Evolutionary conservation across 1,140 invertebrate species (phyloP), one percentile per base, ranked within the genome.

Genomic region (Megalonaias nervosa): DNA sequence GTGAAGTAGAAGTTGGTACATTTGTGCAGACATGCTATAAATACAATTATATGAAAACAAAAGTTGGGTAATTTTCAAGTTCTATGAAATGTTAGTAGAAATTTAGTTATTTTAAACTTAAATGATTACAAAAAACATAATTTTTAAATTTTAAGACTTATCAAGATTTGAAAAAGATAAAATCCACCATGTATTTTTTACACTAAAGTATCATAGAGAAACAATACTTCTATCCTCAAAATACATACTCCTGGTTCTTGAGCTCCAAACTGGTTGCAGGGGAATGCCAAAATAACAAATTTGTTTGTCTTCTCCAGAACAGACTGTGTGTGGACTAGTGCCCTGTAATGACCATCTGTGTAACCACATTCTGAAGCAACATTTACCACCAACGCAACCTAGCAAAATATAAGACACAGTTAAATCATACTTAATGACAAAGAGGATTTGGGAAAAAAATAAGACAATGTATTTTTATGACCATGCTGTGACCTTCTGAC

Each of bases 221-320:
- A 31, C 26, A 31, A 31, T 31, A 31, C 26, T 31, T 31, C 26
- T 31, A 48, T 48, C 11, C 38, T 48, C 38, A 9, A 91, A 83
- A 26, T 75, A 71, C 81, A 80, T 82, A 90, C 90, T 67, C 79
- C 80, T 62, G 90, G 90, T 81, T 91, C 91, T 86, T 94, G 96
- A 0, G 92, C 91, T n/a, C 92, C 93, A 90, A 98, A 98, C 87
- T 98, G 96, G 90, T 98, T 98, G 86, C 96, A 98, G 0, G 97
- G 97, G 91, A 98, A 98, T 5, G 94, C 97, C 66, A 91, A 70
- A 15, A 91, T 84, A 65, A 96, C 84, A 93, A 93, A 76, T 97
- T 90, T 38, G 94, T 94, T 81, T 93, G 90, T 17, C 84, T 87
- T 56, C 94, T 93, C 56, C 89, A 93, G 86, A 21, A 87, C 93